Evolutionary conservation across 2,113 vertebrate species (phyloP).

Genomic region (Zosterops lateralis): DNA sequence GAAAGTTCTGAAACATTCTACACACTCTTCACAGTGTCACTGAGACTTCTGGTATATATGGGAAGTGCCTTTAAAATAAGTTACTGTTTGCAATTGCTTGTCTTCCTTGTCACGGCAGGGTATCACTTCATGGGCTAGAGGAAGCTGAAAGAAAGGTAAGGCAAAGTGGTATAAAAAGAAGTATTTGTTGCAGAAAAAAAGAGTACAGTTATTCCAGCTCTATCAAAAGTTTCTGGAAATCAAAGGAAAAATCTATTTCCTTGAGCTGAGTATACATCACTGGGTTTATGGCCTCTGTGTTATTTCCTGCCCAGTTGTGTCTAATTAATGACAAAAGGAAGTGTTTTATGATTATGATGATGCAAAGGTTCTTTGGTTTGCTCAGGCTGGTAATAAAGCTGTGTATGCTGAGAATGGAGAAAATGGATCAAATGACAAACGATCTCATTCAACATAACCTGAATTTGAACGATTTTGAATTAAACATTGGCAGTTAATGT

Average conservation of each 20-base stretch:
- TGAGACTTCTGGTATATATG: neutral
- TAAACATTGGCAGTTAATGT: constrained; percentile 27
- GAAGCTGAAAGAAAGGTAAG: neutral
- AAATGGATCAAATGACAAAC: constrained; percentile 7
- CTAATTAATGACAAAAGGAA: constrained; percentile 63
- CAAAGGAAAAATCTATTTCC: neutral
- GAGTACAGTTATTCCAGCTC: neutral
- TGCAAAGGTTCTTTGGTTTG: constrained; percentile 29
- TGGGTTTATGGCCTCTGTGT: constrained; percentile 10
- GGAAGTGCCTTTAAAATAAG: neutral
- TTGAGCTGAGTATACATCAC: constrained; percentile 15
- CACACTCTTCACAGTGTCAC: neutral
- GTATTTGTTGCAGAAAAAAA: neutral
- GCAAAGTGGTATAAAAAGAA: neutral
- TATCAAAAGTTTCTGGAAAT: constrained; percentile 8
- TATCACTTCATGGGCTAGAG: neutral
- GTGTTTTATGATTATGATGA: constrained; percentile 56
- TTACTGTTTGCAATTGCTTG: neutral
- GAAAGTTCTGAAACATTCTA: neutral
- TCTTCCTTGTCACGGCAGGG: neutral
- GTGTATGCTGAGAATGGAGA: constrained; percentile 5
- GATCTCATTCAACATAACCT: neutral
- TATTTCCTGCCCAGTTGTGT: constrained; percentile 47
- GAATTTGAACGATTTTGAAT: constrained; percentile 11
- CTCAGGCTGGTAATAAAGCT: constrained; percentile 30